Conservation (phyloP, 1,140 invertebrate genomes). For the Subanguina moxae region DNA sequence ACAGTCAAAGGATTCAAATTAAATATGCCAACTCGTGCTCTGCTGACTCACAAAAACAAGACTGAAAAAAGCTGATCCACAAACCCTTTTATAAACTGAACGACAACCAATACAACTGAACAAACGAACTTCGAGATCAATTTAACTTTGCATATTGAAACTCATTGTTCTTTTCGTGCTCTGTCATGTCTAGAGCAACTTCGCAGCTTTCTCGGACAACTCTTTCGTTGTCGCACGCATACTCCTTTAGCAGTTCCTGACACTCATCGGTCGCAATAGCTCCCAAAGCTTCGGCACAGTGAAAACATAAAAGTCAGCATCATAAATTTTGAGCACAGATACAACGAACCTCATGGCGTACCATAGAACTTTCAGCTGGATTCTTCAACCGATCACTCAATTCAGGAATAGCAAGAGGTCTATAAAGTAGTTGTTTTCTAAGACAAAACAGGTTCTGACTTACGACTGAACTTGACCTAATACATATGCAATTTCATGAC, state of each 20-base stretch:
- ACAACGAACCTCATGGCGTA: conserved; percentile 71
- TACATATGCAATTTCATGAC: conserved; percentile 96
- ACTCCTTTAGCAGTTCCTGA: conserved; percentile 74
- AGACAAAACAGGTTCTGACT: too few relatives aligned
- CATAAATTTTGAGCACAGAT: too few relatives aligned
- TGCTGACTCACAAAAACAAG: too few relatives aligned
- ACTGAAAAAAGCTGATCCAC: too few relatives aligned
- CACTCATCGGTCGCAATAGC: conserved; percentile 85
- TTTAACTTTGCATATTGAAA: conserved; percentile 47
- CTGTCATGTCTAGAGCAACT: conserved; percentile 93
- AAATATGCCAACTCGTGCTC: too few relatives aligned
- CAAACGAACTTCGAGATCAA: too few relatives aligned
- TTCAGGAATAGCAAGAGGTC: conserved; percentile 70
- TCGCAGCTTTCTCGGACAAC: conserved; percentile 87
- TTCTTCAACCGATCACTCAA: conserved; percentile 73
- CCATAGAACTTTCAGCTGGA: conserved; percentile 82
- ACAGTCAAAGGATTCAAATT: too few relatives aligned
- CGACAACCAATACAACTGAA: too few relatives aligned
- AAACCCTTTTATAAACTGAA: too few relatives aligned
- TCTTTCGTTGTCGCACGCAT: conserved; percentile 73
- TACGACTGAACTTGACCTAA: conserved; percentile 85
- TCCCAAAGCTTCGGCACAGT: conserved; percentile 95
- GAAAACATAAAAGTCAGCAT: too few relatives aligned
- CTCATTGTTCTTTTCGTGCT: conserved; percentile 66
- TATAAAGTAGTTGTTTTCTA: too few relatives aligned